Conservation (phyloP, 2,888 invertebrate species). For the Hirtodrosophila duncani region DNA sequence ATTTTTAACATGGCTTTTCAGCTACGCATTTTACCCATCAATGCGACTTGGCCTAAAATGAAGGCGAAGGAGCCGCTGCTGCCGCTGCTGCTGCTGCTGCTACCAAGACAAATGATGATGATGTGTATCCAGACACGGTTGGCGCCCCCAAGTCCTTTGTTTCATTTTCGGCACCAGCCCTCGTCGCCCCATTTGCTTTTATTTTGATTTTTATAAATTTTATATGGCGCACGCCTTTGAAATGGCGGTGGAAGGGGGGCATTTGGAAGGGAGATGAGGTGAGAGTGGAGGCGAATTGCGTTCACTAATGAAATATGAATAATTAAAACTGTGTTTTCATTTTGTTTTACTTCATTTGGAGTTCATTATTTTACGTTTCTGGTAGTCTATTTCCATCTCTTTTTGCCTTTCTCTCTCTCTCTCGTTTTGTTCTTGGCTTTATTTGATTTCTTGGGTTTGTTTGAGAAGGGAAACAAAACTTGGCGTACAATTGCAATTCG, state of each 20-base stretch:
- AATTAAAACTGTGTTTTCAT: conserved; percentile 64
- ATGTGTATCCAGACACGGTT: conserved; percentile 41
- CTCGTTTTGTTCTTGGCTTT: no score
- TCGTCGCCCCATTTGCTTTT: conserved; percentile 24
- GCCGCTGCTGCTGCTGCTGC: not conserved
- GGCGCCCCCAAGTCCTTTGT: conserved; percentile 20
- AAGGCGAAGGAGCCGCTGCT: conserved; percentile 7
- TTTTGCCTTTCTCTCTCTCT: no score
- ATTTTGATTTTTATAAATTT: conserved; percentile 69
- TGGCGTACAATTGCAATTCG: no score
- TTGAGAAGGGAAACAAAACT: no score
- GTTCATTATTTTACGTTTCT: conserved; percentile 62
- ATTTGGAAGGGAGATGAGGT: conserved; percentile 14
- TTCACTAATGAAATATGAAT: conserved; percentile 70
- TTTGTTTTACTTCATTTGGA: conserved; percentile 67
- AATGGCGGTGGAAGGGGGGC: no score
- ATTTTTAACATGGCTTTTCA: conserved; percentile 62
- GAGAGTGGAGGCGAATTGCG: no score
- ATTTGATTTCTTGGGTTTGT: no score
- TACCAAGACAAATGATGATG: conserved; percentile 65
- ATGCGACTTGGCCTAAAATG: conserved; percentile 48
- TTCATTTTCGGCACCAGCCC: conserved; percentile 16
- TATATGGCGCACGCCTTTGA: conserved; percentile 52
- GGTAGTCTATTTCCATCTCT: conserved; percentile 38
- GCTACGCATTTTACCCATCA: conserved; percentile 67